Evolutionary conservation across 2,888 invertebrate genomes (phyloP).

Genomic region (Leuctra nigra): DNA sequence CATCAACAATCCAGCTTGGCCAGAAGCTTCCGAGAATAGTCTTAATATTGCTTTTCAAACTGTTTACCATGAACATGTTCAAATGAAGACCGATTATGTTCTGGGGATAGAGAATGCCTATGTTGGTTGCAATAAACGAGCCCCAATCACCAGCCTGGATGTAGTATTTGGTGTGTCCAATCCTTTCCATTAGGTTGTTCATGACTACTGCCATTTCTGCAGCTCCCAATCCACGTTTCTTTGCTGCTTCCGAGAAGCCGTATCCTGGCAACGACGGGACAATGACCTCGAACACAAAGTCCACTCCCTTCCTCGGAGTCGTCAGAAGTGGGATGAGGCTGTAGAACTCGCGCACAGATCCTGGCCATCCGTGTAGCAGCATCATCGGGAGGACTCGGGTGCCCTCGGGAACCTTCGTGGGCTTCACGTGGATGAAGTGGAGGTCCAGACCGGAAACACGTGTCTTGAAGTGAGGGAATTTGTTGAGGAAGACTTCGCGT

Average conservation of each 20-base stretch:
- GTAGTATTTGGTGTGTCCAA: slow-evolving; percentile 60
- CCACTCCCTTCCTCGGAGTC: slow-evolving; percentile 42
- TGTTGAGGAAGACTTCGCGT: no score
- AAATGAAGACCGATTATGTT: slow-evolving; percentile 51
- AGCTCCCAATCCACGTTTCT: slow-evolving; percentile 32
- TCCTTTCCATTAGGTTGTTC: slow-evolving; percentile 59
- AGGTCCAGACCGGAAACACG: slow-evolving; percentile 60
- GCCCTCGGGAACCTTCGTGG: slow-evolving; percentile 42
- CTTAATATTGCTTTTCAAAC: slow-evolving; percentile 33
- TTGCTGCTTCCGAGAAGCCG: slow-evolving; percentile 52
- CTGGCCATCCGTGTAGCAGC: slow-evolving; percentile 81
- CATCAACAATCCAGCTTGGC: slow-evolving; percentile 34
- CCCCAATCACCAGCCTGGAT: slow-evolving; percentile 84
- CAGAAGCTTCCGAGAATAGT: slow-evolving; percentile 34
- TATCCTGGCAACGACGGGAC: slow-evolving; percentile 63
- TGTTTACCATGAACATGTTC: slow-evolving; percentile 50
- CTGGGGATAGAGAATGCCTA: slow-evolving; percentile 58
- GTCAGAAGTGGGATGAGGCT: slow-evolving; percentile 62
- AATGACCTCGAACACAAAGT: slow-evolving; percentile 62
- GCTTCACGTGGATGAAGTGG: slow-evolving; percentile 67
- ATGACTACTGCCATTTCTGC: slow-evolving; percentile 51
- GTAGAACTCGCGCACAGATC: slow-evolving; percentile 73
- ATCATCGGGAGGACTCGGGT: slow-evolving; percentile 56
- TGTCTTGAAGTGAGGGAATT: slow-evolving; percentile 66
- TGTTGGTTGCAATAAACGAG: slow-evolving; percentile 49